These are phyloP conservation scores for Drosophila demipolita DNA, from an alignment of 2,888 invertebrate species.

Conservation along the genomic window DNA sequence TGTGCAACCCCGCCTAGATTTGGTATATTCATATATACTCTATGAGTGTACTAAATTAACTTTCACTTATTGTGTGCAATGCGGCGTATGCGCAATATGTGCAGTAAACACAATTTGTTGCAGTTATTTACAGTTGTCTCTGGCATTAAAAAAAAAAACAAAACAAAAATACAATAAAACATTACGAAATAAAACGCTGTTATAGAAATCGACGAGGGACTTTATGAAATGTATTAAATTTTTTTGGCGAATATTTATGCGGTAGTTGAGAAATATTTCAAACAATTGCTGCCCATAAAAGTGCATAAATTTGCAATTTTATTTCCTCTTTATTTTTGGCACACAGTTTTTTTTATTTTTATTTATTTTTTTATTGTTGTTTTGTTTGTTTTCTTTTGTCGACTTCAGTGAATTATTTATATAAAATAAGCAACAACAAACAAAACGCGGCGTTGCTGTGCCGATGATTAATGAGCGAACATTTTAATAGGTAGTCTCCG, in stretches of 20 bases:
- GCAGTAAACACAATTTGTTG: constrained; percentile 64
- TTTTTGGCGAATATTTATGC: constrained; percentile 60
- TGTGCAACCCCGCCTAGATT: neutral
- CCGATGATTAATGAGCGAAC: constrained; percentile 77
- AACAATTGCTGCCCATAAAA: constrained; percentile 60
- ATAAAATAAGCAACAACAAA: constrained; percentile 59
- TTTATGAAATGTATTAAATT: constrained; percentile 71
- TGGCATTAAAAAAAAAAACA: constrained; percentile 11
- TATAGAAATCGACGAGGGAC: constrained; percentile 51
- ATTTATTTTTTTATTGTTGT: neutral
- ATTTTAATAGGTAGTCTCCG: constrained; percentile 80
- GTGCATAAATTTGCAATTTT: constrained; percentile 73
- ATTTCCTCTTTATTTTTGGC: constrained; percentile 47
- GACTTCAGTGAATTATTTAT: constrained; percentile 53
- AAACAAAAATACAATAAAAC: neutral
- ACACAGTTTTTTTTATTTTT: constrained; percentile 4
- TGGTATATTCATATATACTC: neutral
- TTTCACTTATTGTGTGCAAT: constrained; percentile 64
- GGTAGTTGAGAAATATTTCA: constrained; percentile 56
- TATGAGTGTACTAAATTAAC: constrained; percentile 50
- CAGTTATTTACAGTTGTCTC: constrained; percentile 61
- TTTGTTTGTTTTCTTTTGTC: constrained; percentile 18
- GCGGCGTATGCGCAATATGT: constrained; percentile 74
- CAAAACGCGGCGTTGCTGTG: constrained; percentile 38
- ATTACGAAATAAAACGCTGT: constrained; percentile 5